Evolutionary conservation across 2,113 vertebrate species (phyloP), one percentile per base, ranked within the genome.

Genomic region (Anarrhichthys ocellatus): DNA sequence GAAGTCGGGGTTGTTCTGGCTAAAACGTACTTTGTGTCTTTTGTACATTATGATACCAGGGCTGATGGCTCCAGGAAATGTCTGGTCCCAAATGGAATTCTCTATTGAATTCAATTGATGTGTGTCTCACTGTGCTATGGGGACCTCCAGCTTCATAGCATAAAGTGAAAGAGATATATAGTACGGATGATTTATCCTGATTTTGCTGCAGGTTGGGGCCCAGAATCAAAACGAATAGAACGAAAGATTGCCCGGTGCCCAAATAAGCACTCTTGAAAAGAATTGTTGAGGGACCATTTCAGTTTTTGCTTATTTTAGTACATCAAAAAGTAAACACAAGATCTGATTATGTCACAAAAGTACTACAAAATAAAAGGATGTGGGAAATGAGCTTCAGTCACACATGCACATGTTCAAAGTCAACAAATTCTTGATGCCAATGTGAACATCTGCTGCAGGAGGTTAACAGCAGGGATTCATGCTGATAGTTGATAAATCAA

Each of bases 1-100:
- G 90, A 94, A 90, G 92, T 90, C 6, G 9, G 69, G 56, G 89
- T 94, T 89, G 87, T 90, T 88, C 84, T 64, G 77, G 62, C 36
- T 79, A 64, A 79, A 88, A 83, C 7, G 5, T 44, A 82, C 78
- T 42, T 44, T 13, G 38, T 68, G 78, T 80, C 78, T 89, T 92
- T 91, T 86, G 71, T 74, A 84, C 65, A 75, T 82, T 88, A 85
- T 79, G 68, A 78, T 69, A 81, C 61, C 56, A 76, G 74, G 29
- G 50, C 64, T 87, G 81, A 86, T 87, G 84, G 85, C 90, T 88
- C 20, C 29, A 81, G 89, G 89, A 89, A 86, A 87, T 71, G 83
- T 88, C 86, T 88, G 38, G 73, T 87, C 78, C 80, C 80, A 85
- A 87, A 89, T 89, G 82, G 68, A 88, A 90, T 86, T 76, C 76